These are phyloP conservation scores for Coecobrya sp. DNA, from an alignment of 2,888 invertebrate genomes.

Conservation along the genomic window DNA sequence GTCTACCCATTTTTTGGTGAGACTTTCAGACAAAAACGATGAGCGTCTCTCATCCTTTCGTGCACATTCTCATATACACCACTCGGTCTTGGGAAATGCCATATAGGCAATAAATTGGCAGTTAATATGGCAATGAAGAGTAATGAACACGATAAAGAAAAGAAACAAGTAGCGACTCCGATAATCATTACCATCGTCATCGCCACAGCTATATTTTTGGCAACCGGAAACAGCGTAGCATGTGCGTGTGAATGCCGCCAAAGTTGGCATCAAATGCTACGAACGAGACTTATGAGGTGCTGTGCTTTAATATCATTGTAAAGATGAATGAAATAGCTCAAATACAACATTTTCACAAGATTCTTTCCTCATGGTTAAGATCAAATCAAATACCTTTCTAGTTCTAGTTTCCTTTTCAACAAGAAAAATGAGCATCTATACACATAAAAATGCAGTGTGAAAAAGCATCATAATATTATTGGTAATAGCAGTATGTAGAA, in stretches of 20 bases:
- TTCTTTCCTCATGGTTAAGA: background rate
- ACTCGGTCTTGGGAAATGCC: background rate
- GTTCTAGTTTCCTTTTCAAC: slow-evolving; percentile 20
- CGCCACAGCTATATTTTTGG: slow-evolving; percentile 11
- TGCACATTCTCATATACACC: background rate
- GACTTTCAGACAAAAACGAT: background rate
- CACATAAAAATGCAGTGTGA: slow-evolving; percentile 4
- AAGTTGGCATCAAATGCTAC: background rate
- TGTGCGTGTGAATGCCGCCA: slow-evolving; percentile 42
- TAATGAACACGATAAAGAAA: slow-evolving; percentile 55
- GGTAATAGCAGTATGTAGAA: background rate
- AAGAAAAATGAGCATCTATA: slow-evolving; percentile 24
- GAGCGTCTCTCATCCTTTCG: background rate
- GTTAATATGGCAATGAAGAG: slow-evolving; percentile 75
- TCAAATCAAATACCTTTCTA: slow-evolving; percentile 37
- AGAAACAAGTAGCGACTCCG: slow-evolving; percentile 36
- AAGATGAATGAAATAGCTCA: slow-evolving; percentile 68
- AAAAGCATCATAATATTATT: background rate
- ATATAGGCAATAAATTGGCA: slow-evolving; percentile 72
- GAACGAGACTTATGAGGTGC: slow-evolving; percentile 72
- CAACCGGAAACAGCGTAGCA: slow-evolving; percentile 53
- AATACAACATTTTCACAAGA: slow-evolving; percentile 42
- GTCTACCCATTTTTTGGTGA: background rate
- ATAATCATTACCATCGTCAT: slow-evolving; percentile 12
- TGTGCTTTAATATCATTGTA: slow-evolving; percentile 72